Base-by-base conservation (phyloP, 2,113 vertebrate species). In the human region DNA sequence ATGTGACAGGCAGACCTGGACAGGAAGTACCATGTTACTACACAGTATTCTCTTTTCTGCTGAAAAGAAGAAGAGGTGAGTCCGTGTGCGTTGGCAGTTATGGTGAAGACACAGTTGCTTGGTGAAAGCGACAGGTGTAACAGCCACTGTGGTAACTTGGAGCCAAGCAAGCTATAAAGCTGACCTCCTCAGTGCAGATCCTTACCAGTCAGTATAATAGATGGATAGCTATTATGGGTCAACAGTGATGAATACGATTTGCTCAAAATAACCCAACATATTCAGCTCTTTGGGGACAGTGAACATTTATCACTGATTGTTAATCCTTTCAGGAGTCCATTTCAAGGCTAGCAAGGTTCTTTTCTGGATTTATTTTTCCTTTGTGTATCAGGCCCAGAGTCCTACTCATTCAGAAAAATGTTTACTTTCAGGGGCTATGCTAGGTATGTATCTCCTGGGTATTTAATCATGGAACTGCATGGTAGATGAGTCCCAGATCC, bases 261-360 rank as follows among this genome's bases (percentile, higher is more conserved):
- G 87, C 97, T 96, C 93, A 96, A 52, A 98, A 97, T 95, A 97
- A 97, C 80, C 90, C 90, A 92, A 96, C 27, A 92, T 35, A 64
- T 92, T 86, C 87, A 90, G 92, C 76, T 84, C 89, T 95, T 93
- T 40, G 59, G 70, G 83, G 52, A 81, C 95, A 48, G 57, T 3
- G 75, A 87, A 92, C 96, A 96, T 97, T 98, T 96, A 97, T 97
- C 96, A 97, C 5, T 96, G 84, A 81, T 96, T 96, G 97, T 96
- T 96, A 94, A 97, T 97, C 86, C 80, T 90, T 95, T 73, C 40
- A 10, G 48, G 89, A 61, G 87, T 96, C 90, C 92, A 97, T 76
- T 93, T 87, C 0, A 20, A 87, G 81, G 70, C 43, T 92, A 97
- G 80, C 75, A 75, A 86, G 57, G 52, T 35, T 92, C 57, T 78